phyloP scores from a whole-genome alignment of 2,888 invertebrate species.

The Oconnorella tubifera region DNA sequence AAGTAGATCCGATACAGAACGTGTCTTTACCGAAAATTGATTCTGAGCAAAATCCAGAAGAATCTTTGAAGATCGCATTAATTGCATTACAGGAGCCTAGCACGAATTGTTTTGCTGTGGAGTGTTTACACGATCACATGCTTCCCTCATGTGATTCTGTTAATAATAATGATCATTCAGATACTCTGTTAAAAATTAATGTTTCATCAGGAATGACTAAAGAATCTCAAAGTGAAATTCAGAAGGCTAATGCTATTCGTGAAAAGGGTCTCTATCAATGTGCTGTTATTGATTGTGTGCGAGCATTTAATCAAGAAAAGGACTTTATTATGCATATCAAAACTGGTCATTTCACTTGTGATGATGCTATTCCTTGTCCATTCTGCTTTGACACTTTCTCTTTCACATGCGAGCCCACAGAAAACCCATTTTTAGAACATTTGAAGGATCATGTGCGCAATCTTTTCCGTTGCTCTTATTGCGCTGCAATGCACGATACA shows the following conservation, averaged over 20 bases:
- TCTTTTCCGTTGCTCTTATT: slow-evolving; percentile 25
- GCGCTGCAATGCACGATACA: slow-evolving; percentile 15
- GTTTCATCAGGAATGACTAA: too few species aligned
- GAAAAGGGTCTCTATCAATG: slow-evolving; percentile 22
- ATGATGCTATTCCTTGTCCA: slow-evolving; percentile 16
- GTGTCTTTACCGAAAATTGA: too few species aligned
- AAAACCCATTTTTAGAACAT: slow-evolving; percentile 12
- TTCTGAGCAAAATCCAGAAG: too few species aligned
- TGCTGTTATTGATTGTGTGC: slow-evolving; percentile 8
- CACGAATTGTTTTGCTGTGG: too few species aligned
- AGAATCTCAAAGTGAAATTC: too few species aligned
- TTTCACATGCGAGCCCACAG: not conserved
- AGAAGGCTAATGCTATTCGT: not conserved
- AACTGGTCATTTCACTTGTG: slow-evolving; percentile 1
- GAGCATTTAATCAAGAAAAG: slow-evolving; percentile 16
- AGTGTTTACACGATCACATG: too few species aligned
- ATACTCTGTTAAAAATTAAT: too few species aligned
- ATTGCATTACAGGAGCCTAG: too few species aligned
- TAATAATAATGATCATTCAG: too few species aligned
- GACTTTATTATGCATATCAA: slow-evolving; percentile 17
- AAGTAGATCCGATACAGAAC: too few species aligned
- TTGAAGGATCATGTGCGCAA: slow-evolving; percentile 18
- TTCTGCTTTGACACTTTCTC: slow-evolving; percentile 17
- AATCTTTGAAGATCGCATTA: too few species aligned
- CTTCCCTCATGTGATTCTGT: too few species aligned